Percentiles rank a stretch among this genome's conserved stretches.
Evolutionary conservation across 2,113 vertebrate genomes (phyloP).

Genomic region (Fregetta grallaria): DNA sequence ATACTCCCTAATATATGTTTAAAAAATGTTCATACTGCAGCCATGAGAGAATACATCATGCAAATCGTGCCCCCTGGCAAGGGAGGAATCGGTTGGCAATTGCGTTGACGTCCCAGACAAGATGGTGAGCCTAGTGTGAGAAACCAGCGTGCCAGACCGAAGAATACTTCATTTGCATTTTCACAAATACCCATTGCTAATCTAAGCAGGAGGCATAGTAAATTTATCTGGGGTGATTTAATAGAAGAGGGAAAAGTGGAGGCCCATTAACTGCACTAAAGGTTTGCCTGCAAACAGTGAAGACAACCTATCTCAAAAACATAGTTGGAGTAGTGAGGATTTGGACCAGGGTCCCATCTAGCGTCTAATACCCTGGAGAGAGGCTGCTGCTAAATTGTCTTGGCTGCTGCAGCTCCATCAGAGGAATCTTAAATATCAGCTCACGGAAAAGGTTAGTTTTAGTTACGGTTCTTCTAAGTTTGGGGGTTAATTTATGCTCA

Average conservation of each 20-base stretch:
- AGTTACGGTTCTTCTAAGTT: not conserved
- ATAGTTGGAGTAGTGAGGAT: not conserved
- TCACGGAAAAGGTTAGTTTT: not conserved
- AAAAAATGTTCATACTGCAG: not conserved
- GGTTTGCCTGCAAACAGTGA: not conserved
- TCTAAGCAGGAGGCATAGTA: slow-evolving; percentile 7
- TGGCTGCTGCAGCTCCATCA: not conserved
- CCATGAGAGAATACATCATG: not conserved
- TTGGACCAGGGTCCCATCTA: not conserved
- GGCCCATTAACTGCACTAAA: not conserved
- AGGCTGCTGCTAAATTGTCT: not conserved
- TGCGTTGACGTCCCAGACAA: not conserved
- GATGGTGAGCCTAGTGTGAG: slow-evolving; percentile 43
- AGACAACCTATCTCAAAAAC: not conserved
- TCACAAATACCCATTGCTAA: slow-evolving; percentile 44
- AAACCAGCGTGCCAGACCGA: not conserved
- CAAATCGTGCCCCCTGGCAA: slow-evolving; percentile 26
- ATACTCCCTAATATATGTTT: not conserved
- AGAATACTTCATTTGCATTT: slow-evolving; percentile 63
- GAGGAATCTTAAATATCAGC: not conserved
- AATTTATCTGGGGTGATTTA: not conserved
- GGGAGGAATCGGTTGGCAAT: slow-evolving; percentile 9
- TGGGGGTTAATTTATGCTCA: not conserved
- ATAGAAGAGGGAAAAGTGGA: not conserved
- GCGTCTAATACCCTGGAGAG: not conserved